Base-by-base conservation (phyloP, 1,140 invertebrate genomes). In the Coenobita brevimanus region DNA sequence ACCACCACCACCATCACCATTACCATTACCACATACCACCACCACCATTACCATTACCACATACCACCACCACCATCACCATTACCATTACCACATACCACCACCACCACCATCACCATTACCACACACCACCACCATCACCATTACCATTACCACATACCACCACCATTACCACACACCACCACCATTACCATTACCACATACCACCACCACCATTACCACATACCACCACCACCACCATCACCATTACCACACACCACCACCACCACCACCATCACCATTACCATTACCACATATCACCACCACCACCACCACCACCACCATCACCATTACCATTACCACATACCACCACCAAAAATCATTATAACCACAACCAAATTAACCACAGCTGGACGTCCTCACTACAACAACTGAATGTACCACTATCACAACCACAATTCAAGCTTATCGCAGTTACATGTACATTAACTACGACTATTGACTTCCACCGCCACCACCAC, bases 221-320 rank as follows among this genome's bases (percentile, higher is more conserved):
- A 30, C 50, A n/a, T 57, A 50, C 46, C 54, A 30, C 46, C 27
- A 57, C 46, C 46, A 54, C 46, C 24, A 79, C 75, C 36, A 79
- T 30, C 30, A 54, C 41, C 27, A 46, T 41, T n/a, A 50, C 75
- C 46, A n/a, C 30, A 30, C 21, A 78, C 46, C 4, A 54, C 75
- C 38, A 46, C 4, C 4, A 78, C 33, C 4, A 79, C 33, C 38
- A 50, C 24, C n/a, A 79, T 24, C 57, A 50, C 27, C 27, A 54
- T 46, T 57, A 54, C 76, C n/a, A 79, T 50, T 79, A 57, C 76
- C 50, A 79, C 76, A 54, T 79, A 13, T 27, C 30, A 50, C 73
- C 46, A 76, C 73, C 46, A 76, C 73, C n/a, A 76, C 73, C 30
- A 76, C 73, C 30, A 76, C n/a, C 41, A 76, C 24, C 43, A 43